Conservation (phyloP, 2,888 invertebrate genomes). For the Volucella zonaria region DNA sequence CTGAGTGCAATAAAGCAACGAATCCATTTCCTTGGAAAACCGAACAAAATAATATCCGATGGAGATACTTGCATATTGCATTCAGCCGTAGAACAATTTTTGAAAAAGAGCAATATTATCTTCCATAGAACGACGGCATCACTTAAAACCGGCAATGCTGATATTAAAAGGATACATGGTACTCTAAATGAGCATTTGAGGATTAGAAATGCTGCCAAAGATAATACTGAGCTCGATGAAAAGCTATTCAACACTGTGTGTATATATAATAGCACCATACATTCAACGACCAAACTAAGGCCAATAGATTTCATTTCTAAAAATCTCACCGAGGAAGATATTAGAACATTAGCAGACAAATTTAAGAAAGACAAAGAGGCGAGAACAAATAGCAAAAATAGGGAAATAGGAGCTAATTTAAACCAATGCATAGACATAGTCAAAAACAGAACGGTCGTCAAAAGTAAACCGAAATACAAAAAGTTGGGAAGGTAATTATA, state of each 20-base stretch:
- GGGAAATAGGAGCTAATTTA: background rate
- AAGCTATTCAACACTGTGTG: slow-evolving; percentile 39
- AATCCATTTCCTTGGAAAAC: slow-evolving; percentile 9
- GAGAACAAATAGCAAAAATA: too few species aligned
- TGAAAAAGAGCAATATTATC: background rate
- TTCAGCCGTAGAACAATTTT: slow-evolving; percentile 10
- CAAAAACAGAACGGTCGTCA: slow-evolving; percentile 12
- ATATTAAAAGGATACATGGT: slow-evolving; percentile 3
- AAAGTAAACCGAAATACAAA: slow-evolving; percentile 16
- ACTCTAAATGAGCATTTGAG: slow-evolving; percentile 13
- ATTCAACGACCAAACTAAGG: too few species aligned
- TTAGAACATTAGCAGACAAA: too few species aligned
- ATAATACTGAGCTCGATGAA: slow-evolving; percentile 36
- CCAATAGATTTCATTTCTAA: too few species aligned
- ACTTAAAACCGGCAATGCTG: slow-evolving; percentile 14
- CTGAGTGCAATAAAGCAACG: background rate
- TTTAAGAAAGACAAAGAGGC: too few species aligned
- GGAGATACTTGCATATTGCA: slow-evolving; percentile 2
- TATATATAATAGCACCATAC: slow-evolving; percentile 38
- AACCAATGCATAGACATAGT: slow-evolving; percentile 21
- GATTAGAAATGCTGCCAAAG: slow-evolving; percentile 12
- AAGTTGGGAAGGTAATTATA: slow-evolving; percentile 8
- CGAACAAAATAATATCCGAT: background rate
- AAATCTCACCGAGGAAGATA: too few species aligned
- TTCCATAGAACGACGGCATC: slow-evolving; percentile 11